Evolutionary conservation across 2,888 invertebrate species (phyloP).

Genomic region (Brachypterus glaber): DNA sequence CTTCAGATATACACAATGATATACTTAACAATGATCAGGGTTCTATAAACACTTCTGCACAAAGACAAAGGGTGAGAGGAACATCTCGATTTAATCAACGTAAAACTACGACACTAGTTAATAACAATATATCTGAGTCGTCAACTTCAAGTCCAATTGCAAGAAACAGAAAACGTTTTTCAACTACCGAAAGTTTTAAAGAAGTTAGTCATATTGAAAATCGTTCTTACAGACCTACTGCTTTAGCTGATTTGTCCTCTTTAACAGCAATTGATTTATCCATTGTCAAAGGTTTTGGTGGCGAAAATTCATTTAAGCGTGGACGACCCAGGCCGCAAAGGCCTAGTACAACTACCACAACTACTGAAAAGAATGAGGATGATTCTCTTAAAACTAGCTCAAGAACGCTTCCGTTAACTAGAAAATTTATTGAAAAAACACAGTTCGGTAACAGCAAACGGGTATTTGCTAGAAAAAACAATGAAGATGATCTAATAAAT

Average conservation of each 20-base stretch:
- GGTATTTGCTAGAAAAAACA: conserved; percentile 5
- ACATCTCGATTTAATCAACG: conserved; percentile 25
- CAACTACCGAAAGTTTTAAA: conserved; percentile 26
- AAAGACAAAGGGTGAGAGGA: conserved; percentile 25
- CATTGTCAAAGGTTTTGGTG: conserved; percentile 20
- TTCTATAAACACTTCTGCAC: conserved; percentile 14
- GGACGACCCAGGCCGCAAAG: conserved; percentile 21
- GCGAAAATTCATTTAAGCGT: conserved; percentile 12
- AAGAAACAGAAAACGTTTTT: conserved; percentile 19
- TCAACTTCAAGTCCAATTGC: conserved; percentile 14
- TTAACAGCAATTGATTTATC: conserved; percentile 45
- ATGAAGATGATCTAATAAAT: conserved; percentile 19
- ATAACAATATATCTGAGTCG: conserved; percentile 8
- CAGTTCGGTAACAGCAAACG: conserved; percentile 19
- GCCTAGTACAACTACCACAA: conserved; percentile 15
- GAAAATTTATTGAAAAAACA: conserved; percentile 18
- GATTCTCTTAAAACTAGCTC: conserved; percentile 21
- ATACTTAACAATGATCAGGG: conserved; percentile 11
- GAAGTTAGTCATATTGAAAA: conserved; percentile 24
- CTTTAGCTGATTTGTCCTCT: conserved; percentile 46
- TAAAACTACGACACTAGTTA: conserved; percentile 9
- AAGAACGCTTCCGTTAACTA: conserved; percentile 19
- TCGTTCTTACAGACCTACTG: conserved; percentile 34
- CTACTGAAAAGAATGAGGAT: conserved; percentile 14
- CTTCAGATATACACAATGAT: conserved; percentile 10